A percentile compares a stretch with the other conserved stretches of the same genome.
Conservation (phyloP, 2,113 vertebrate species). For the Leucosticte australis region DNA sequence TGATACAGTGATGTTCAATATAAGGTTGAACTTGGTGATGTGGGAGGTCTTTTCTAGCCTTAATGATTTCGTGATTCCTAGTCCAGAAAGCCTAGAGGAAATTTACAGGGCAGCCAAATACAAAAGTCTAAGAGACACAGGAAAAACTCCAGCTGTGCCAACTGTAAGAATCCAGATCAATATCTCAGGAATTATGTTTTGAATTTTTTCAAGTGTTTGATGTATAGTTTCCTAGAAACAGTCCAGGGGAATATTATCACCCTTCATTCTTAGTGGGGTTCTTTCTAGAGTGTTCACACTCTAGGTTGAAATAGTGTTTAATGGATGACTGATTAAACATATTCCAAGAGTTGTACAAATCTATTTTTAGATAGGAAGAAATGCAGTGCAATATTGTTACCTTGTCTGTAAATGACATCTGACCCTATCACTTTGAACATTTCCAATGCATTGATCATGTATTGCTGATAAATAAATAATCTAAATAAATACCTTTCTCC, state of each 20-base stretch:
- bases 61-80: not conserved
- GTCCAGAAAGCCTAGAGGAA: not conserved
- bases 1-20: not conserved
- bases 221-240: not conserved
- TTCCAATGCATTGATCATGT: not conserved
- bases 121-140: not conserved
- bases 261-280: not conserved
- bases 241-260: not conserved
- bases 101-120: not conserved
- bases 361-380: not conserved
- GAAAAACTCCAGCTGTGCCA: not conserved
- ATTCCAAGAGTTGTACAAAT: not conserved
- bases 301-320: not conserved
- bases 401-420: not conserved
- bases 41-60: not conserved
- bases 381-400: not conserved
- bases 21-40: not conserved
- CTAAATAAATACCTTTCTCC: not conserved
- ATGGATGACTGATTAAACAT: not conserved
- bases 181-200: not conserved
- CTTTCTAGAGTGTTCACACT: not conserved
- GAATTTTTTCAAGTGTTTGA: not conserved
- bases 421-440: not conserved
- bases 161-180: not conserved
- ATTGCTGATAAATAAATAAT: not conserved